Evolutionary conservation across 2,797 vertebrate genomes (phyloP), one percentile per base, ranked within the genome.

Genomic region (Phyllotis vaccarum): DNA sequence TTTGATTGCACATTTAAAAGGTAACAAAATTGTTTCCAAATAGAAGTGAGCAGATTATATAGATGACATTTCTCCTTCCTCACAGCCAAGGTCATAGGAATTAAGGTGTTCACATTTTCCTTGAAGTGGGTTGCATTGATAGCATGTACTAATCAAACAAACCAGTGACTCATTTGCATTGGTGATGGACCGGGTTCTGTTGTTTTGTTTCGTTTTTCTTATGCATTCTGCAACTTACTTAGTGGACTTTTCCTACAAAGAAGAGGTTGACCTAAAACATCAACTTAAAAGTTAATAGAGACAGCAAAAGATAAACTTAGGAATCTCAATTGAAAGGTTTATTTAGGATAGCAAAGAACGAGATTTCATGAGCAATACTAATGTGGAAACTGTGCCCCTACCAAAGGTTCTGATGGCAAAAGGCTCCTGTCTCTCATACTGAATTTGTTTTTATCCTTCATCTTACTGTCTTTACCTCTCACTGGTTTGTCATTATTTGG

Each of bases 91-190:
- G 92, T 91, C 83, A 49, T 14, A 64, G 72, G 58, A 79, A 66
- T 96, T 94, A 52, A 46, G 49, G 43, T 81, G 34, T 8, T 91
- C n/a, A 54, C 22, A 19, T 75, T 83, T 92, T 72, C 58, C 34
- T 66, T 72, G 49, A 34, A 11, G 54, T 56, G 24, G 40, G n/a
- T 82, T 89, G 40, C 66, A 31, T 74, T 93, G 82, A 46, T 86
- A 86, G 54, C 62, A 81, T 60, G 52, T 86, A 17, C 46, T 83
- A 88, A 89, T 96, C 76, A 86, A 40, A 72, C 56, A 95, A 66
- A 40, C 68, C 43, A 34, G 37, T 81, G 78, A 37, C 72, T 91
- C 75, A 93, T 54, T 91, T 96, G 90, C 74, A 49, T 89, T 81
- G 83, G 52, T 93, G 88, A 91, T 54, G 68, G 37, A 82, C 88